Base-by-base conservation (phyloP, 2,888 invertebrate genomes). In the Azorinus chamasolen region DNA sequence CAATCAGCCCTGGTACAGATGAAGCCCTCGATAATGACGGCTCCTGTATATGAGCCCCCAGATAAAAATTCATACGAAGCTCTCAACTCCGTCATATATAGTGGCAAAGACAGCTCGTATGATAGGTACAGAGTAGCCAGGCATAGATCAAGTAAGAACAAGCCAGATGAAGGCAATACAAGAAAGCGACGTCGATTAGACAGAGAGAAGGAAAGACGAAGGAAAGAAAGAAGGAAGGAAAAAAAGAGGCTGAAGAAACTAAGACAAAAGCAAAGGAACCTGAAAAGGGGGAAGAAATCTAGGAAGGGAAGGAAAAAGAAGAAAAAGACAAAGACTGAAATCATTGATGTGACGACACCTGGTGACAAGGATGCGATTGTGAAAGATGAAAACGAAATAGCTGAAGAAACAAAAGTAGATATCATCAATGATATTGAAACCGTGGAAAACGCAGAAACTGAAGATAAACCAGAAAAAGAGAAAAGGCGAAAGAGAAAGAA, bases 81-180 rank as follows among this genome's bases (percentile, higher is more conserved):
- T 14, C 41, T 79, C 5, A 72, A 76, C 32, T 77, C 77, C 12
- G 73, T 81, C 0, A 65, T 80, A 20, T 50, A 68, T 14, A 46
- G 61, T 12, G 61, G 59, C 16, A 55, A 65, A 16, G 43, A 61
- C 22, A 62, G 10, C 32, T 25, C 63, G 20, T 66, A 55, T 32
- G 64, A 74, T 16, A 71, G 81, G 51, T 80, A 79, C 41, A 59
- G 65, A 27, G 25, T 53, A 10, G 46, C 62, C 24, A 55, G 70
- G 24, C 68, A 78, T 37, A 59, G 70, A n/a, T 62, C 71, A 14
- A 77, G 75, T 46, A 74, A 71, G 46, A 32, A 69, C 14, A 64
- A 45, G 27, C 55, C 79, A 45, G 82, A 84, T 61, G 80, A 83
- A n/a, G 64, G 72, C n/a, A 80, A 73, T 25, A 83, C 70, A 16